Evolutionary conservation across 2,888 invertebrate genomes (phyloP).

Genomic region (Pemphredon lugubris): DNA sequence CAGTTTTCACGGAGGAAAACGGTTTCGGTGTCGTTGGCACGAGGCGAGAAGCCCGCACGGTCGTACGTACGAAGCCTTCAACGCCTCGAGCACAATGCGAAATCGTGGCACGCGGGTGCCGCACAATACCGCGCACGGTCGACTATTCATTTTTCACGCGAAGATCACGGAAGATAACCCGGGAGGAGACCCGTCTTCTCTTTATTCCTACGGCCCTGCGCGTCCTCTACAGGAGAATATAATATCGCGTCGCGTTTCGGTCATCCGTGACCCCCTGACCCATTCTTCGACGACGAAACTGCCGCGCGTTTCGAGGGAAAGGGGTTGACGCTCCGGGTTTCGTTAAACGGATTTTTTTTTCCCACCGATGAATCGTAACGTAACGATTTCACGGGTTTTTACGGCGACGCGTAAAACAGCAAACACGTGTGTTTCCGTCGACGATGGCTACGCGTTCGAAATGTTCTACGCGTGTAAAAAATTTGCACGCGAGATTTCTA

Average conservation of each 20-base stretch:
- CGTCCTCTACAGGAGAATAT: not conserved
- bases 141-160: constrained; percentile 73
- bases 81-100: constrained; percentile 67
- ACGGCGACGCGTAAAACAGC: no score
- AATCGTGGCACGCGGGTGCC: constrained; percentile 34
- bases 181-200: constrained; percentile 19
- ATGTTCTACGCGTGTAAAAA: no score
- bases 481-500: no score
- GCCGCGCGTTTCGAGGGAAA: not conserved
- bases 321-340: not conserved
- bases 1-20: no score
- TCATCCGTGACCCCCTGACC: not conserved
- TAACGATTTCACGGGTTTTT: no score
- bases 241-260: not conserved
- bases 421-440: no score
- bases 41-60: no score
- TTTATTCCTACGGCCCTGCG: not conserved
- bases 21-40: no score
- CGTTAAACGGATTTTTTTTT: no score
- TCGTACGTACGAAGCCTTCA: not conserved
- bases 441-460: no score
- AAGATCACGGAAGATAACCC: constrained; percentile 71
- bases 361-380: no score
- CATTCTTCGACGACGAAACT: not conserved
- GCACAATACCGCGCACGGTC: constrained; percentile 67